Conservation (phyloP, 2,797 vertebrate genomes). For the Myotis pilosus region DNA sequence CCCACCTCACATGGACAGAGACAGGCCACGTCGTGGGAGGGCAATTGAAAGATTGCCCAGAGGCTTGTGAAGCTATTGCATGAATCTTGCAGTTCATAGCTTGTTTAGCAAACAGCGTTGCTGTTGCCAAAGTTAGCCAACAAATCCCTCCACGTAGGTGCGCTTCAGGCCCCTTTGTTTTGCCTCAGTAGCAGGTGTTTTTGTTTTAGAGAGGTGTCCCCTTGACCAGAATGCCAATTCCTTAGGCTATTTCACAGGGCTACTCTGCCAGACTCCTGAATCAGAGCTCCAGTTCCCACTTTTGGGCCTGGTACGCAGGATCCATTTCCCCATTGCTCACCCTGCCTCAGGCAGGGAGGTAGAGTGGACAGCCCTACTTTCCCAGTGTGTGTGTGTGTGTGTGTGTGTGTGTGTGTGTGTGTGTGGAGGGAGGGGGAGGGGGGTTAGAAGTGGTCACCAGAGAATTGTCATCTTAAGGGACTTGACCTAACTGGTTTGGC, state of each 20-base stretch:
- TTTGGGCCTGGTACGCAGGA: not conserved
- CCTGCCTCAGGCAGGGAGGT: not conserved
- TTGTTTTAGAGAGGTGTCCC: not conserved
- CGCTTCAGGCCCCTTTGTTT: not conserved
- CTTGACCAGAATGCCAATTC: not conserved
- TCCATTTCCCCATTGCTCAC: not conserved
- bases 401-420: too few relatives aligned
- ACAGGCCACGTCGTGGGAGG: not conserved
- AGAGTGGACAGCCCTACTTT: not conserved
- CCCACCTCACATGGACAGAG: not conserved
- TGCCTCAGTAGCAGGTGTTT: not conserved
- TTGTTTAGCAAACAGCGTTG: not conserved
- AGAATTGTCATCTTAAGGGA: not conserved
- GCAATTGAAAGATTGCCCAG: not conserved
- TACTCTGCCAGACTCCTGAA: not conserved
- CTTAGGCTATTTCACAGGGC: not conserved
- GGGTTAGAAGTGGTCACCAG: not conserved
- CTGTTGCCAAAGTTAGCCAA: not conserved
- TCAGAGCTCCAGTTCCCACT: not conserved
- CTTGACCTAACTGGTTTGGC: too few relatives aligned
- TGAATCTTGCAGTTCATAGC: not conserved
- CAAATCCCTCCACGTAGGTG: not conserved
- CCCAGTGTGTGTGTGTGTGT: not conserved
- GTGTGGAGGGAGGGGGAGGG: accelerated
- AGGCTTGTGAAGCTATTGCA: not conserved